Evolutionary conservation across 1,140 invertebrate genomes (phyloP), one percentile per base, ranked within the genome.

Genomic region (Nixonia krombeini): DNA sequence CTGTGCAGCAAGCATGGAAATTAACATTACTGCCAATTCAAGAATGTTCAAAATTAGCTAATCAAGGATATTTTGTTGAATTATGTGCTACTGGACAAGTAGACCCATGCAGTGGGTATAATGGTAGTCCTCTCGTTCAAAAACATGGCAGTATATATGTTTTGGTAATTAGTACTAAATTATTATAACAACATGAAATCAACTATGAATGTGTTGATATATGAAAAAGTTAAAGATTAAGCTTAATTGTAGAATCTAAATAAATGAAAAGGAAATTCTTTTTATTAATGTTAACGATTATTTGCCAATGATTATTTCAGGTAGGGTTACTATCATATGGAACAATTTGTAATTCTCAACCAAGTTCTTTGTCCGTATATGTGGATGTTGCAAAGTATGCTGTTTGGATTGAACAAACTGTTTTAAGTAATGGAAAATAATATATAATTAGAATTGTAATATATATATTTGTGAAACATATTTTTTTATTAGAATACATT

Each of bases 251-350:
- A n/a, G n/a, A n/a, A n/a, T n/a, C n/a, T n/a, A n/a, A n/a, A n/a
- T n/a, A n/a, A n/a, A n/a, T n/a, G n/a, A n/a, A n/a, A n/a, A n/a
- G n/a, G n/a, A n/a, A n/a, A n/a, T n/a, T n/a, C n/a, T n/a, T n/a
- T n/a, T n/a, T n/a, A n/a, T n/a, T n/a, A n/a, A 50, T 10, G 29
- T 58, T 40, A 26, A 50, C 9, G 5, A 25, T 25, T 35, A 3
- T 21, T 21, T 21, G 6, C 6, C 21, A 23, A 47, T 47, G 38
- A 38, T 46, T 42, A 21, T 52, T 58, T 38, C 35, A 80, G 76
- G 63, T 78, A 35, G 74, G 74, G 42, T 65, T 78, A 16, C 53
- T 79, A 49, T 79, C 76, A 4, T 74, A 74, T 12, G 70, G 76
- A 25, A 67, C 71, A 9, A 61, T 52, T n/a, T 80, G 78, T 13